Conservation (phyloP, 2,888 invertebrate species). For the Eustalomyia histrio region DNA sequence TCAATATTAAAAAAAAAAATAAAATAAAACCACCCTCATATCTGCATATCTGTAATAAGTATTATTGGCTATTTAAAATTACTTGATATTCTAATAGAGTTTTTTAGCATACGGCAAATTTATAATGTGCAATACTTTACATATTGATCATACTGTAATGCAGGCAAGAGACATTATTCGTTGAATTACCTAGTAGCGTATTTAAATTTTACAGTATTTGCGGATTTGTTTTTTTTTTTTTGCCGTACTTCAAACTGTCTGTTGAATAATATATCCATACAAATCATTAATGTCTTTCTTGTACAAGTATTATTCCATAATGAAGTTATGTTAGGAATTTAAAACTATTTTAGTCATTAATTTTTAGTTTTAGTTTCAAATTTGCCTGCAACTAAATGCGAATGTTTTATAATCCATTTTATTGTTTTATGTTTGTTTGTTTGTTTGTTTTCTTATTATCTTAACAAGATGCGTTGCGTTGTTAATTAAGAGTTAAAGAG, state of each 20-base stretch:
- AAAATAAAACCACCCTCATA: slow-evolving; percentile 47
- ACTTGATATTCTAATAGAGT: slow-evolving; percentile 49
- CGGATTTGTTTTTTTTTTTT: too few relatives aligned
- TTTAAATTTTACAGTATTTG: slow-evolving; percentile 24
- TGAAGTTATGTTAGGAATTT: slow-evolving; percentile 16
- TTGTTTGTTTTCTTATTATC: not conserved
- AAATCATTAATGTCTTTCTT: slow-evolving; percentile 18
- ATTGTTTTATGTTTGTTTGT: not conserved
- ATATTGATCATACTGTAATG: slow-evolving; percentile 28
- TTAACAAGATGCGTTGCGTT: slow-evolving; percentile 13
- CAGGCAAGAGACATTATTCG: not conserved
- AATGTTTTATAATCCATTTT: slow-evolving; percentile 8
- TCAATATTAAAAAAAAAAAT: slow-evolving; percentile 28
- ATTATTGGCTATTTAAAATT: slow-evolving; percentile 22
- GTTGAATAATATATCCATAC: slow-evolving; percentile 22
- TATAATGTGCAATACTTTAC: slow-evolving; percentile 1
- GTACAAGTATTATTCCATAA: slow-evolving; percentile 16
- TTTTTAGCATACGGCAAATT: slow-evolving; percentile 1
- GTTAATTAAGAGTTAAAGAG: slow-evolving; percentile 15
- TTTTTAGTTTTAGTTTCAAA: slow-evolving; percentile 6
- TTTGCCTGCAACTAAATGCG: not conserved
- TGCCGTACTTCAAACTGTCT: slow-evolving; percentile 12
- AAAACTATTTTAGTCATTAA: slow-evolving; percentile 21
- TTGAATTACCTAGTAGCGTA: not conserved
- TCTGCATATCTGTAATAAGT: not conserved